A percentile compares a stretch with the other conserved stretches of the same genome.
Conservation (phyloP, 1,140 invertebrate genomes). For the Drosophila kepulauana region DNA sequence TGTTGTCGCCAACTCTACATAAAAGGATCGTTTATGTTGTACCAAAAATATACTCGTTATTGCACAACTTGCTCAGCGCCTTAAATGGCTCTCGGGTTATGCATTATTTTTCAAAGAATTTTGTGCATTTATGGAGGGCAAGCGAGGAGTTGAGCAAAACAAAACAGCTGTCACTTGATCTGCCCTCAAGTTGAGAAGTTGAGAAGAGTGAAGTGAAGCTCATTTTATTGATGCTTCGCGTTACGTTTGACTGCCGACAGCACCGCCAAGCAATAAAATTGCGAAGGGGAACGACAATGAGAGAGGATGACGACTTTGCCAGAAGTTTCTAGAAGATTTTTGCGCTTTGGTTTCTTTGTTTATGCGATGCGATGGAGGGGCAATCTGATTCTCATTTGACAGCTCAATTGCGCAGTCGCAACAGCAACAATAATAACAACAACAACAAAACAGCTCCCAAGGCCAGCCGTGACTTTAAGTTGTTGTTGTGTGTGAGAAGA, state of each 20-base stretch:
- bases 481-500: neutral
- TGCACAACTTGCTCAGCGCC: constrained; percentile 19
- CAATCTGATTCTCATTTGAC: constrained; percentile 48
- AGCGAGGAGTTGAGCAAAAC: constrained; percentile 24
- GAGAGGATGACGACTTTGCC: constrained; percentile 8
- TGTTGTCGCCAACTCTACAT: constrained; percentile 36
- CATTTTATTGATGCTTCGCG: constrained; percentile 45
- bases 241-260: constrained; percentile 41
- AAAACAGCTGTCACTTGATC: constrained; percentile 24
- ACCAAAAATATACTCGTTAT: constrained; percentile 2
- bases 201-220: constrained; percentile 38
- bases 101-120: constrained; percentile 23
- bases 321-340: constrained; percentile 19
- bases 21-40: constrained; percentile 47
- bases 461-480: constrained; percentile 38
- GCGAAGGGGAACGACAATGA: constrained; percentile 3
- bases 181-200: constrained; percentile 35
- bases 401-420: constrained; percentile 65
- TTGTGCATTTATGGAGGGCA: constrained; percentile 44
- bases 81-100: constrained; percentile 27
- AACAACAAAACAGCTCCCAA: constrained; percentile 40
- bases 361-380: constrained; percentile 13
- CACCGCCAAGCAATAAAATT: constrained; percentile 20
- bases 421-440: constrained; percentile 10
- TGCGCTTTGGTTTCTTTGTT: constrained; percentile 23